These are phyloP conservation scores for Polyergus mexicanus DNA, from an alignment of 1,140 invertebrate genomes.

Conservation along the genomic window DNA sequence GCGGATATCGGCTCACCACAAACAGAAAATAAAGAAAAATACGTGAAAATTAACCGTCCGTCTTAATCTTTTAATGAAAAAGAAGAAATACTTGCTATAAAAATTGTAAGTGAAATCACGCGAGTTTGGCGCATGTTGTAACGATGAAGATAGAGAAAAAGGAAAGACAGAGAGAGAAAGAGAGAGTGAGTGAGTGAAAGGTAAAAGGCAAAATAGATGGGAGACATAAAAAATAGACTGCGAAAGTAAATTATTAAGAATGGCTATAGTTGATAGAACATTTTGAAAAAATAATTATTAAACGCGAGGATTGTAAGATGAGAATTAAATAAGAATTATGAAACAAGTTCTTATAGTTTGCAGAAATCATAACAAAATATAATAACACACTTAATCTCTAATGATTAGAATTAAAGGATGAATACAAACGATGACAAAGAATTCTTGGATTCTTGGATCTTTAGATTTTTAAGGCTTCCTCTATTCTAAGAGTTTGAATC, in stretches of 20 bases:
- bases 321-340: constrained; percentile 40
- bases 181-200: constrained; percentile 19
- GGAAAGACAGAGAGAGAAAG: constrained; percentile 44
- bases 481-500: background rate
- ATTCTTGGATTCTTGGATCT: constrained; percentile 37
- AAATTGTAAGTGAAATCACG: constrained; percentile 78
- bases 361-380: constrained; percentile 59
- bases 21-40: constrained; percentile 73
- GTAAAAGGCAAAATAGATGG: constrained; percentile 4
- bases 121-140: constrained; percentile 73
- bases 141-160: constrained; percentile 44
- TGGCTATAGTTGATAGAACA: constrained; percentile 41
- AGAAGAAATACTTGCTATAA: constrained; percentile 72
- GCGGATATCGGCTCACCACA: constrained; percentile 86
- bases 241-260: constrained; percentile 37
- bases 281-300: constrained; percentile 44
- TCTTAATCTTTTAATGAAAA: constrained; percentile 86
- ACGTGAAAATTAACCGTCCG: constrained; percentile 85
- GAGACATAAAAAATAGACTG: constrained; percentile 23
- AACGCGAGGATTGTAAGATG: constrained; percentile 24
- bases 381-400: constrained; percentile 66
- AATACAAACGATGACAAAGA: constrained; percentile 8
- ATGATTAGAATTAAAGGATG: constrained; percentile 53
- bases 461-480: constrained; percentile 23
- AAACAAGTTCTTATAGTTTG: constrained; percentile 41